Conservation (phyloP, 2,113 vertebrate species). For the Junco hyemalis region DNA sequence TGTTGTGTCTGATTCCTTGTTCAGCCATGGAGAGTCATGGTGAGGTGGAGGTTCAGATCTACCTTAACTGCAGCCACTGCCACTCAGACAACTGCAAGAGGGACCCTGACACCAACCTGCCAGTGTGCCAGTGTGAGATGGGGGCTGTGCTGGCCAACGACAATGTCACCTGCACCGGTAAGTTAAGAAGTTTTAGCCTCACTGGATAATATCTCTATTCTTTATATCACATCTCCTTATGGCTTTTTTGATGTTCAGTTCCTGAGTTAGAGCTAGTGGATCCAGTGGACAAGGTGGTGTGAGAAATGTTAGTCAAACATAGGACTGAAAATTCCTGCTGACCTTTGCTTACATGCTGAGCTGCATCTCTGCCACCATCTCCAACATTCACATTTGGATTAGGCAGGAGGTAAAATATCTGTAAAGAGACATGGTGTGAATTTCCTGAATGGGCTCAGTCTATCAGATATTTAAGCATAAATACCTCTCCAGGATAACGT, state of each 20-base stretch:
- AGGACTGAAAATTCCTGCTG: not conserved
- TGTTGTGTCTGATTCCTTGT: constrained; percentile 4
- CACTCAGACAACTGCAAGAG: constrained; percentile 84
- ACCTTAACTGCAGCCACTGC: constrained; percentile 89
- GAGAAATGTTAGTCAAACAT: not conserved
- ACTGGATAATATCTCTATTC: not conserved
- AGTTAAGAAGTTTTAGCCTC: not conserved
- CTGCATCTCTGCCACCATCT: not conserved
- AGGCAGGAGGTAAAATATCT: not conserved
- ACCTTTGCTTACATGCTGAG: not conserved
- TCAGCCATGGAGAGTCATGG: constrained; percentile 87
- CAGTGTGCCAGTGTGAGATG: constrained; percentile 82
- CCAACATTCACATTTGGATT: not conserved
- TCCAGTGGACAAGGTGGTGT: not conserved
- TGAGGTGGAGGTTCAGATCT: constrained; percentile 86
- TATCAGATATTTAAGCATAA: not conserved
- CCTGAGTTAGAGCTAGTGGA: not conserved
- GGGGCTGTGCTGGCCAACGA: constrained; percentile 81
- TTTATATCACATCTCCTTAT: not conserved
- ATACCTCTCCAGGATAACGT: not conserved
- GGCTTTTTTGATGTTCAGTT: not conserved
- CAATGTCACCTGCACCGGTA: constrained; percentile 84
- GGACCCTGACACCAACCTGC: constrained; percentile 74
- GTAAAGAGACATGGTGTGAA: not conserved
- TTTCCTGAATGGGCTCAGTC: not conserved